Evolutionary conservation across 2,797 vertebrate species (phyloP).

Genomic region (Bryconaethiops microstoma): DNA sequence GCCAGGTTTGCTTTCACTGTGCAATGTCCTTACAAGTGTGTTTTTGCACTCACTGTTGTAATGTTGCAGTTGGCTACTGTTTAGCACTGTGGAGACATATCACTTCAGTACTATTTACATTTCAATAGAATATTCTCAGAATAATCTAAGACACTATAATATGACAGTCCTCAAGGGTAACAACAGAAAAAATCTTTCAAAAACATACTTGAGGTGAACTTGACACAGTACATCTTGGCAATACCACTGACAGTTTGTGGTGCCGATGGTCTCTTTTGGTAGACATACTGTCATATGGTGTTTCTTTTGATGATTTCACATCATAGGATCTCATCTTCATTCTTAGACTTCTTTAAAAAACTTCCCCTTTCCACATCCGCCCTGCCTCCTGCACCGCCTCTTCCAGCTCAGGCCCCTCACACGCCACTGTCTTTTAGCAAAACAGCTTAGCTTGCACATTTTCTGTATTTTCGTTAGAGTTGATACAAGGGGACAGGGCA

Average conservation of each 20-base stretch:
- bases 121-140: background rate
- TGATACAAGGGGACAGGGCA: constrained; percentile 18
- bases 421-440: constrained; percentile 23
- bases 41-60: constrained; percentile 10
- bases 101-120: background rate
- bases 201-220: background rate
- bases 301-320: background rate
- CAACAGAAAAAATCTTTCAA: background rate
- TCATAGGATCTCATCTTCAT: background rate
- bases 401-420: constrained; percentile 16
- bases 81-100: background rate
- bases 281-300: background rate
- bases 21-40: background rate
- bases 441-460: constrained; percentile 4
- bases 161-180: constrained; percentile 12
- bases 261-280: background rate
- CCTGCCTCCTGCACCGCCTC: constrained; percentile 26
- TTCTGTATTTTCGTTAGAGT: constrained; percentile 7
- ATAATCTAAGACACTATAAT: background rate
- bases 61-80: background rate
- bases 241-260: background rate
- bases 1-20: background rate
- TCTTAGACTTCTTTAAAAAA: background rate
- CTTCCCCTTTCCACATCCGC: background rate
- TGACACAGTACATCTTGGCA: background rate